Base-by-base conservation (phyloP, 1,140 invertebrate species). In the Drosophila leontia region DNA sequence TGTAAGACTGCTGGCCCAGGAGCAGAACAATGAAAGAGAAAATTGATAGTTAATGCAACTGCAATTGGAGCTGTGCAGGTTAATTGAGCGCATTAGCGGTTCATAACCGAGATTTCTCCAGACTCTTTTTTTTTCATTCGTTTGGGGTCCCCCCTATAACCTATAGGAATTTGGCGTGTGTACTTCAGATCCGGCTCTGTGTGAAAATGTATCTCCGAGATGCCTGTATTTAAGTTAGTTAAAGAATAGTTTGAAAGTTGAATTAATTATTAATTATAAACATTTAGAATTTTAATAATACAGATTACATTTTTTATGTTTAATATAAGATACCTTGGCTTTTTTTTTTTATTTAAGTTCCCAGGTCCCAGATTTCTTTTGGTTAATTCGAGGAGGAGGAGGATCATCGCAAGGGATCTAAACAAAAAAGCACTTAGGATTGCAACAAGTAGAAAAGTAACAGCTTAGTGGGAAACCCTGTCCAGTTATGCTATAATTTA, bases 11-110 rank as follows among this genome's bases (percentile, higher is more conserved):
- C 50, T 50, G 67, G 77, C 65, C 62, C 58, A 78, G 51, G 51
- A 74, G 74, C 74, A 64, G 71, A 75, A 82, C 83, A 87, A 82
- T 90, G 84, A 87, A 90, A 90, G 86, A 90, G 85, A 88, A 88
- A 88, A 90, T 90, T 81, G 79, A 88, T 84, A 88, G 82, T 58
- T 68, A 74, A 78, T 65, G 77, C 83, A 67, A 83, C 71, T 79
- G 83, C 83, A 87, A 61, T 75, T 64, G 58, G 71, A 58, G 75
- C 64, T 76, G 62, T 74, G 72, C 64, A 64, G 84, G 68, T 84
- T 88, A 87, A 87, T 90, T 87, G 86, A 74, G 77, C 80, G 72
- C 85, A 88, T 87, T 87, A 87, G 75, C 78, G 71, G 74, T 79
- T 72, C 81, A 88, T 88, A 82, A 53, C 68, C 58, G 58, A 81